Base-by-base conservation (phyloP, 2,113 vertebrate species). In the pig (Sus scrofa) region DNA sequence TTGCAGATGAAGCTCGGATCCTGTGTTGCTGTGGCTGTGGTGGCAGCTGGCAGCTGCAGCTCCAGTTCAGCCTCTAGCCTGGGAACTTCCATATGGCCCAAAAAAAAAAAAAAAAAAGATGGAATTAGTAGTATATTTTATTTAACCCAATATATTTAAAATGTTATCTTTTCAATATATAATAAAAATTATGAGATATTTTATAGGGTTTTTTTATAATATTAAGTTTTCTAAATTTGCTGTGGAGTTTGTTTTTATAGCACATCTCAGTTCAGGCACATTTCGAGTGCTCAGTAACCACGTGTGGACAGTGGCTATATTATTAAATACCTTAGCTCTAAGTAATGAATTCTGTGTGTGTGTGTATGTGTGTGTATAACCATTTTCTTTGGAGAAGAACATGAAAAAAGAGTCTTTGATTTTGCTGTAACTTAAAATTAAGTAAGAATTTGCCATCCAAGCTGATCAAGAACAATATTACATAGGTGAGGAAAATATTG, bases 351-450 rank as follows among this genome's bases (percentile, higher is more conserved):
- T 84, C 5, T 65, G 1, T 56, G n/a, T 86, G 27, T 67, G 27
- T 60, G 5, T 73, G 24, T 37, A 1, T 89, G 22, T 67, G 39
- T 54, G 22, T 84, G 50, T 89, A 75, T 93, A 30, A 70, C 37
- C 19, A 60, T 44, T 91, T 93, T 83, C 79, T 87, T 90, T 95
- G 39, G 77, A 91, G 68, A 89, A 86, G 24, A 70, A 32, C 63
- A 60, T 82, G n/a, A 78, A 74, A 75, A 85, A 78, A 74, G 71
- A 82, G 56, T 62, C 13, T 68, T 65, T 68, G 24, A 37, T 87
- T 82, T 89, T 93, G 89, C 68, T 89, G 34, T 91, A 96, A 63
- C 91, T 67, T 65, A 77, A 67, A 89, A 89, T 79, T 20, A 68
- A 78, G 71, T 73, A 83, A 85, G 10, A 89, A 63, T 86, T 81